These are phyloP conservation scores for Paraescarpia echinospica DNA, from an alignment of 1,140 invertebrate genomes.

Conservation along the genomic window DNA sequence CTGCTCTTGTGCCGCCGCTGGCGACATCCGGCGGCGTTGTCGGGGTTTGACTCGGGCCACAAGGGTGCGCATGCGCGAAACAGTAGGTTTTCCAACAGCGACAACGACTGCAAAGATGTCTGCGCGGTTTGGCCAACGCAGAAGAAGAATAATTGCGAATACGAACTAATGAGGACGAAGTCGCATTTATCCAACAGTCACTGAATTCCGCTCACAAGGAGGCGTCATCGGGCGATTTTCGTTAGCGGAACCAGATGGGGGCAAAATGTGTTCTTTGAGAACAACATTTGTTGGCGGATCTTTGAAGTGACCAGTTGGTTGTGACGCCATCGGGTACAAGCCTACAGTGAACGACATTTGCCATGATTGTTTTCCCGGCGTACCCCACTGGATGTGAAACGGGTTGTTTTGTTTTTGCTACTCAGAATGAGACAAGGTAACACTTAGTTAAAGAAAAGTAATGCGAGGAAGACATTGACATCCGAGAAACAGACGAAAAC, in stretches of 20 bases:
- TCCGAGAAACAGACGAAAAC: not conserved
- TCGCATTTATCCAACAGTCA: not conserved
- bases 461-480: not conserved
- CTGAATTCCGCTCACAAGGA: not conserved
- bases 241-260: not conserved
- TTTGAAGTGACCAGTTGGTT: not conserved
- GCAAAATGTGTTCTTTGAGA: not conserved
- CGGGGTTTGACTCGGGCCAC: not conserved
- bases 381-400: too few relatives aligned
- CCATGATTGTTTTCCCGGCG: too few relatives aligned
- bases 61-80: slow-evolving; percentile 6
- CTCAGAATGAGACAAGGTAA: too few relatives aligned
- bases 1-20: slow-evolving; percentile 17
- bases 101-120: not conserved
- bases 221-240: not conserved
- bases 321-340: too few relatives aligned
- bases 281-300: not conserved
- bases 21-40: not conserved
- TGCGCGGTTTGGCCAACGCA: not conserved
- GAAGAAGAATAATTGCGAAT: not conserved
- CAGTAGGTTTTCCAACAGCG: not conserved
- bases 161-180: not conserved
- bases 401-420: too few relatives aligned
- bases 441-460: not conserved
- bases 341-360: too few relatives aligned